Percentiles rank a stretch among this genome's conserved stretches.
These are phyloP conservation scores for Neosilurus hyrtlii DNA, from an alignment of 2,797 vertebrate species.

Conservation along the genomic window DNA sequence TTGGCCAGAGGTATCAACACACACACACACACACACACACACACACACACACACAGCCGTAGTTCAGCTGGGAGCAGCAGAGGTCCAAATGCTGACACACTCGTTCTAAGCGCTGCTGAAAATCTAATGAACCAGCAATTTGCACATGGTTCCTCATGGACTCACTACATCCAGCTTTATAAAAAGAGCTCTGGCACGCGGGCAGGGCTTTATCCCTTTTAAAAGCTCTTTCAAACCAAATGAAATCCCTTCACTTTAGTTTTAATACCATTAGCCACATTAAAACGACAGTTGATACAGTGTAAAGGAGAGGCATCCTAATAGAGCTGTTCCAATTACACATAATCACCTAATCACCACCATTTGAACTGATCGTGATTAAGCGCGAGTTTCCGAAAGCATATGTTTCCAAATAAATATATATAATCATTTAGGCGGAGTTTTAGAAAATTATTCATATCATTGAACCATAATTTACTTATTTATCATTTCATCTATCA, in stretches of 20 bases:
- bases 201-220: conserved; percentile 24
- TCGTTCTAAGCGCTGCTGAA: conserved; percentile 54
- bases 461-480: neutral
- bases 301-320: neutral
- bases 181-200: conserved; percentile 48
- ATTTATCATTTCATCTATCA: neutral
- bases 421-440: neutral
- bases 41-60: conserved; percentile 16
- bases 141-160: conserved; percentile 51
- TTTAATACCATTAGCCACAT: conserved; percentile 36
- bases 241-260: conserved; percentile 30
- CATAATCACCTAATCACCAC: conserved; percentile 14
- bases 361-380: neutral
- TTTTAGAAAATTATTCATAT: neutral
- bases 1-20: conserved; percentile 36
- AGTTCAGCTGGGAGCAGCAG: conserved; percentile 44
- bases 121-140: conserved; percentile 60
- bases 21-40: conserved; percentile 22
- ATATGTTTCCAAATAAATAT: neutral
- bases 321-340: neutral
- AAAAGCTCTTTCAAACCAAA: conserved; percentile 22
- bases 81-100: conserved; percentile 53
- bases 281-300: conserved; percentile 10
- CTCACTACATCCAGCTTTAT: conserved; percentile 46
- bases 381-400: neutral